Evolutionary conservation across 2,797 vertebrate genomes (phyloP), one percentile per base, ranked within the genome.

Genomic region (Numenius phaeopus): DNA sequence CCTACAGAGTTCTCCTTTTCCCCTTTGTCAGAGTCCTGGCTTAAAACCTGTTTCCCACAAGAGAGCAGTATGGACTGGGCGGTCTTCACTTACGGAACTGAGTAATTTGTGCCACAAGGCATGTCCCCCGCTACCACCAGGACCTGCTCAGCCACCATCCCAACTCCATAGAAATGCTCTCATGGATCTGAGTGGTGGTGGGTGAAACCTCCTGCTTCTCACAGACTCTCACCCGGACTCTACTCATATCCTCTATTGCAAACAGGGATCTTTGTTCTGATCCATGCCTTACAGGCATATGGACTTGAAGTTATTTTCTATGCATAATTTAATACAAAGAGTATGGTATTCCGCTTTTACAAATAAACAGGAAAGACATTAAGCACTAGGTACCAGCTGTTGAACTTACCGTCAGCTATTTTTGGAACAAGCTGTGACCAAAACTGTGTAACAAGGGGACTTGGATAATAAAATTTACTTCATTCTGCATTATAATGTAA

Each of bases 1-100:
- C 91, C 78, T 77, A 42, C 49, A 79, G 81, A 77, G 46, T 58
- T 92, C 57, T 91, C 55, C 30, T 64, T 24, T 88, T 95, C 55
- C 66, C 6, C 30, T 82, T 90, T 73, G 62, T 37, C 42, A 7
- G 42, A 13, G 11, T 72, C 89, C 85, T 96, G 93, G 40, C 61
- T 97, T n/a, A 90, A 79, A 94, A 95, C 20, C 72, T 54, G 3
- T 49, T 91, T 95, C 83, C 70, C 57, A 86, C 52, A 70, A 79
- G 24, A 59, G 37, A 78, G 32, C 32, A 61, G 21, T 26, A 54
- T 94, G 90, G 73, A 62, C 29, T 39, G 62, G 64, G 59, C 2
- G 13, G 3, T 61, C 10, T 78, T 44, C 65, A 94, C 55, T 79
- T 14, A 46, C 11, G 78, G 83, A 71, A 58, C 40, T 0, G 13